phyloP scores from a whole-genome alignment of 2,888 invertebrate species.

The Torymus texanus region DNA sequence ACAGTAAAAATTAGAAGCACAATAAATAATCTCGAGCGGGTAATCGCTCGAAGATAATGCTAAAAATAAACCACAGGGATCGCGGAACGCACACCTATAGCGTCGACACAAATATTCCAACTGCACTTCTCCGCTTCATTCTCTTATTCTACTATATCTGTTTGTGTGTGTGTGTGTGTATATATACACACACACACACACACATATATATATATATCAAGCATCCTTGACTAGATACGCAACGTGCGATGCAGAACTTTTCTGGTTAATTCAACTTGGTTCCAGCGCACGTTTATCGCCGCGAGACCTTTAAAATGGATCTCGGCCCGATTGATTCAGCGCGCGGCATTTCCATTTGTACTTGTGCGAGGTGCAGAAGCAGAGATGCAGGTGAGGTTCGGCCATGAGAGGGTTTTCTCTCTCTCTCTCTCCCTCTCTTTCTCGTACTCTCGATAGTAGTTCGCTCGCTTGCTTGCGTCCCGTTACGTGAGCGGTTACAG shows the following conservation, averaged over 20 bases:
- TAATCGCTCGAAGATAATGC: no score
- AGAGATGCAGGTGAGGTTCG: conserved; percentile 42
- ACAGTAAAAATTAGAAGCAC: no score
- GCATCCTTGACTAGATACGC: neutral
- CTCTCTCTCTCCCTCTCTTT: no score
- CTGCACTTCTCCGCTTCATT: neutral
- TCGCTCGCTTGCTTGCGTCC: neutral
- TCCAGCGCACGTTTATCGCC: conserved; percentile 11
- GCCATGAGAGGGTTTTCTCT: conserved; percentile 50
- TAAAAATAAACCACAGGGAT: no score
- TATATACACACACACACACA: no score
- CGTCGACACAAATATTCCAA: neutral
- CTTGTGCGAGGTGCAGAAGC: neutral
- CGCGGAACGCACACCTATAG: no score
- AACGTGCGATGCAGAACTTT: neutral
- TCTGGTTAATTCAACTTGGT: conserved; percentile 12
- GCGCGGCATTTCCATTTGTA: conserved; percentile 13
- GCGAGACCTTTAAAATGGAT: conserved; percentile 21
- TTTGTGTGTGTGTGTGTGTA: no score
- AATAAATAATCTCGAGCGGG: no score
- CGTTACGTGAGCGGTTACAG: conserved; percentile 49
- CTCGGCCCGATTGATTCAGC: conserved; percentile 30
- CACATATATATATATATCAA: no score
- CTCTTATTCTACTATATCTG: neutral
- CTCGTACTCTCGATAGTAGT: no score